A percentile compares a stretch with the other conserved stretches of the same genome.
Evolutionary conservation across 2,797 vertebrate species (phyloP).

Genomic region (Meriones psammophilus): DNA sequence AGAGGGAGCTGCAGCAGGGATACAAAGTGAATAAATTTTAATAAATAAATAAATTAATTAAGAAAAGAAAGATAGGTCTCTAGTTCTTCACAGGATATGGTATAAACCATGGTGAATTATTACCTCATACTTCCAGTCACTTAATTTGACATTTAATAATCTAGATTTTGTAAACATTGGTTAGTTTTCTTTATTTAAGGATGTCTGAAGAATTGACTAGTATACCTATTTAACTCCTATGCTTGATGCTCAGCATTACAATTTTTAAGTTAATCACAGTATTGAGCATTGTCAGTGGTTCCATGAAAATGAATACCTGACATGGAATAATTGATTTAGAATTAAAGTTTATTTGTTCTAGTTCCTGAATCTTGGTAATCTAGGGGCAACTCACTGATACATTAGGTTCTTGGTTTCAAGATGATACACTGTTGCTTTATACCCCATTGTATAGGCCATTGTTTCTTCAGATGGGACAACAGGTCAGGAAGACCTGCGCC

Average conservation of each 20-base stretch:
- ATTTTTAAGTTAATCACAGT: not conserved
- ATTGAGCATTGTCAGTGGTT: not conserved
- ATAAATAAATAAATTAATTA: no score
- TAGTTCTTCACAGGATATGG: not conserved
- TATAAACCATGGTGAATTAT: not conserved
- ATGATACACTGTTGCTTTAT: not conserved
- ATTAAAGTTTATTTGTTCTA: not conserved
- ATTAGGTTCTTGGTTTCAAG: not conserved
- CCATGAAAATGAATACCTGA: not conserved
- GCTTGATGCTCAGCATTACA: not conserved
- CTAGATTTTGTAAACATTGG: not conserved
- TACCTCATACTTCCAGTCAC: accelerated
- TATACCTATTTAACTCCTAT: not conserved
- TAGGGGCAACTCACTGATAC: not conserved
- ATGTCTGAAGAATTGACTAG: not conserved
- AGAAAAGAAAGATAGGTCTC: not conserved
- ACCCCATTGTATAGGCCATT: no score
- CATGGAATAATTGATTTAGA: not conserved
- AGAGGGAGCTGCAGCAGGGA: no score
- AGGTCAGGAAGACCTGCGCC: not conserved
- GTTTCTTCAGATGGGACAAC: not conserved
- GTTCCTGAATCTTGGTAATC: not conserved
- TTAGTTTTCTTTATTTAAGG: constrained; percentile 34
- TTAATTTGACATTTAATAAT: not conserved
- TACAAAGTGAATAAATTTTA: no score